Evolutionary conservation across 2,797 vertebrate species (phyloP), one percentile per base, ranked within the genome.

Genomic region (Sphenopsis melanotis): DNA sequence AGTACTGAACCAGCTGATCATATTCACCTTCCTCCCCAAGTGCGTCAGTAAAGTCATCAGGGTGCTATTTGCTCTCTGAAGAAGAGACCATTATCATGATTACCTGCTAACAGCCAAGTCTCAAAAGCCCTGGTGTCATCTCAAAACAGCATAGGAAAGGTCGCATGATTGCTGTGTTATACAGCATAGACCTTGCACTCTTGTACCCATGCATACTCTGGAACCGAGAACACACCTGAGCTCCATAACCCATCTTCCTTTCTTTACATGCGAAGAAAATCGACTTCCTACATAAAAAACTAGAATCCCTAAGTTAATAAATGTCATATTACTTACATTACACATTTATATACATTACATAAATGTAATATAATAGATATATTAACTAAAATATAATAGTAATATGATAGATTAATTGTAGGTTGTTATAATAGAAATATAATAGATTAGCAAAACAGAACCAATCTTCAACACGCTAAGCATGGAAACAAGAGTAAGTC

Each of bases 41-140:
- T 90, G 56, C 49, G 4, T 96, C 94, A 97, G 72, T 87, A 89
- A 95, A 97, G 79, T 79, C 97, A 96, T 79, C 84, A 92, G 90
- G 96, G 96, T 83, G 68, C 84, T 89, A 49, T 87, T 68, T 87
- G 57, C 72, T 34, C 72, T 77, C 93, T 39, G 71, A 85, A 96
- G 90, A 92, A 42, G 41, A 93, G 53, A 87, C 74, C 71, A 90
- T 95, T 75, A 72, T 36, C 57, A 32, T 34, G 60, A 95, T 94
- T 87, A 91, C 74, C 75, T 71, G 42, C 78, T 60, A 81, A 88
- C 69, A 93, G 66, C 41, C 82, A 89, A 85, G 46, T 68, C 91
- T 91, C 70, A 87, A 86, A 92, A 86, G 89, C 50, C 50, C 79
- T 9, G 4, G 42, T n/a, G n/a, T 59, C 44, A 24, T 4, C 76